Evolutionary conservation across 2,888 invertebrate species (phyloP).

Genomic region (Mactromeris polynyma): DNA sequence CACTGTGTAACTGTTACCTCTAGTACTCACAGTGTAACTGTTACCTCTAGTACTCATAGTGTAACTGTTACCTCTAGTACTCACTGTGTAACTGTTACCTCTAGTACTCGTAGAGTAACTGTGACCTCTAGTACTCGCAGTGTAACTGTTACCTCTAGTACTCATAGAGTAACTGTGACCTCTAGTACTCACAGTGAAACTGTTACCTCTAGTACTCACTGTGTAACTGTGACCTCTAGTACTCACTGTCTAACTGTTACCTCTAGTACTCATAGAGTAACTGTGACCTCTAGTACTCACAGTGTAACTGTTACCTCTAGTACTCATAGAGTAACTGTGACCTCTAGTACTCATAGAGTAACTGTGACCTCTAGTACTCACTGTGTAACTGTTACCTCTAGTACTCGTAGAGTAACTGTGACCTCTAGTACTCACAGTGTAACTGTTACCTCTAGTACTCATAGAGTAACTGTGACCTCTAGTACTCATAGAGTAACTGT

Average conservation of each 20-base stretch:
- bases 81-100: background rate
- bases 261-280: background rate
- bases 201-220: background rate
- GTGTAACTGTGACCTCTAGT: too few relatives aligned
- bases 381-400: background rate
- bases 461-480: background rate
- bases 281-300: too few relatives aligned
- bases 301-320: background rate
- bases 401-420: too few relatives aligned
- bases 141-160: background rate
- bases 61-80: too few relatives aligned
- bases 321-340: background rate
- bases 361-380: background rate
- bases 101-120: background rate
- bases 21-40: background rate
- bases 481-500: background rate
- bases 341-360: too few relatives aligned
- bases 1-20: background rate
- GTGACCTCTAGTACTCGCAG: too few relatives aligned
- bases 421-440: background rate
- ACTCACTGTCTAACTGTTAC: background rate
- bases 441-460: too few relatives aligned
- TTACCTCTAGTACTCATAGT: background rate
- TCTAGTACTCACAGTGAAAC: background rate
- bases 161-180: background rate